Base-by-base conservation (phyloP, 37 sponge, comb jelly and placozoan genomes). In the Axinella damicornis region DNA sequence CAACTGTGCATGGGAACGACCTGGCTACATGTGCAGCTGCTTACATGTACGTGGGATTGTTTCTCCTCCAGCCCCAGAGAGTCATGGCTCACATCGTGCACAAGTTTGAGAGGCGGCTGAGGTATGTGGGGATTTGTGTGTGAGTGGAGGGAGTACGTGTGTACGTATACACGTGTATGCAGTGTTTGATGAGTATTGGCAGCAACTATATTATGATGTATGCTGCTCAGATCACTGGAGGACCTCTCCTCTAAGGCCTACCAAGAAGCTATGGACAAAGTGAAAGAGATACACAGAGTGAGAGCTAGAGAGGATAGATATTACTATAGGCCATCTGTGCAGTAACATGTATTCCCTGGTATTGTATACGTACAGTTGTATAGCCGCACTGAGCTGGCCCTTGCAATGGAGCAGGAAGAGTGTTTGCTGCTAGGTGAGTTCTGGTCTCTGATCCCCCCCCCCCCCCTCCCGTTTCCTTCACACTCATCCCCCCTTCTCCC, bases 41-140 rank as follows among this genome's bases (percentile, higher is more conserved):
- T n/a, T n/a, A n/a, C n/a, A n/a, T n/a, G n/a, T n/a, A n/a, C n/a
- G n/a, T n/a, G n/a, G n/a, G n/a, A n/a, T n/a, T n/a, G n/a, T 31
- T 15, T 22, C 57, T n/a, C 38, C 20, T 15, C 5, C 65, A 84
- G 76, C 84, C 84, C 30, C 67, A 76, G 52, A 75, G 89, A 31
- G 77, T 77, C 33, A 88, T 88, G 89, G 79, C 89, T 18, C 89
- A 88, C 53, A n/a, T 66, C 17, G 76, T 72, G 32, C 61, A 83
- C 66, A 82, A 73, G 77, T 88, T 88, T 68, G 71, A 81, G 52
- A 65, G 89, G 61, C 46, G 77, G 40, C 62, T 82, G 24, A 82
- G 83, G 80, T 79, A 9, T 46, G 46, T 46, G 46, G 4, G 46
- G 4, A 9, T 46, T 4, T 46, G 46, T 46, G 46, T 46, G 46